phyloP scores from a whole-genome alignment of 2,797 vertebrate species.

The Australoheros facetus region DNA sequence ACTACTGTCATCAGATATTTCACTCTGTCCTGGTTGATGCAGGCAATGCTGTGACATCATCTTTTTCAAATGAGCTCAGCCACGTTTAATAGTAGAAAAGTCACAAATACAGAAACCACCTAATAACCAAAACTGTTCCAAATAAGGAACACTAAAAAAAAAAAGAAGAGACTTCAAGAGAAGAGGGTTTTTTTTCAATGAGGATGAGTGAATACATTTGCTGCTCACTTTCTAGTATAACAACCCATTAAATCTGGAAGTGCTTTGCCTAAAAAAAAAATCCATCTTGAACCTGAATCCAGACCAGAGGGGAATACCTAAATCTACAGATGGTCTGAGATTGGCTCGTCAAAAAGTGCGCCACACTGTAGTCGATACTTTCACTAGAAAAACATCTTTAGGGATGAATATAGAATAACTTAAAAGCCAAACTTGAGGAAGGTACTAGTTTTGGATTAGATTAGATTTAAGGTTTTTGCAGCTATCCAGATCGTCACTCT shows the following conservation, averaged over 20 bases:
- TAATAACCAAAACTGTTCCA: not conserved
- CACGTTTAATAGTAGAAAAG: not conserved
- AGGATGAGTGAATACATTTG: not conserved
- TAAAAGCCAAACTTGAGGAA: not conserved
- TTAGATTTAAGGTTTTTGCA: not conserved
- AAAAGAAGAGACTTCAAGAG: not conserved
- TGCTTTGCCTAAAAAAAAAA: not conserved
- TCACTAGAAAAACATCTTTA: not conserved
- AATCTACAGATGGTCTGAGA: constrained; percentile 8
- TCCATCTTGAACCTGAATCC: not conserved
- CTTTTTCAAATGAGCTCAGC: not conserved
- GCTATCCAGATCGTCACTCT: not conserved
- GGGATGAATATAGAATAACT: not conserved
- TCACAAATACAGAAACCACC: not conserved
- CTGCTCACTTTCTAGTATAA: not conserved
- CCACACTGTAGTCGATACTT: not conserved
- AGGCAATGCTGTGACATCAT: not conserved
- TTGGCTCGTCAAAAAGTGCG: not conserved
- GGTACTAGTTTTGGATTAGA: not conserved
- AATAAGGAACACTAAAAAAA: not conserved
- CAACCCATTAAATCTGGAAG: not conserved
- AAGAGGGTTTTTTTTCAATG: not conserved
- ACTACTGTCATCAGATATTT: not conserved
- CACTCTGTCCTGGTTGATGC: not conserved
- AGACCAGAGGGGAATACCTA: not conserved